These are phyloP conservation scores for Calliphora vomitoria DNA, from an alignment of 2,888 invertebrate genomes.

Conservation along the genomic window DNA sequence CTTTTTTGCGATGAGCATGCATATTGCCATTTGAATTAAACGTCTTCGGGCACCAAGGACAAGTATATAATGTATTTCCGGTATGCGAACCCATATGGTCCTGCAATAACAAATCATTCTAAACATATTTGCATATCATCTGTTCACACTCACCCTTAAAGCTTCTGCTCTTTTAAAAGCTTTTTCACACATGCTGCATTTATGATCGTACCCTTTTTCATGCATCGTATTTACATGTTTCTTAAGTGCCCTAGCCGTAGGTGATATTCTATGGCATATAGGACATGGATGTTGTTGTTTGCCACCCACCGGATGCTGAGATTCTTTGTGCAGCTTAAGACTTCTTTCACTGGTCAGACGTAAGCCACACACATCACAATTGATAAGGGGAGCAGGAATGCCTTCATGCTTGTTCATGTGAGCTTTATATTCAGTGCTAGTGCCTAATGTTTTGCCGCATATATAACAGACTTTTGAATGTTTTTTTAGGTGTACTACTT, in stretches of 20 bases:
- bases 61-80: conserved; percentile 82
- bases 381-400: conserved; percentile 77
- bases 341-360: conserved; percentile 80
- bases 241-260: conserved; percentile 81
- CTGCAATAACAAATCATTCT: conserved; percentile 67
- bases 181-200: conserved; percentile 82
- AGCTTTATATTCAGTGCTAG: conserved; percentile 79
- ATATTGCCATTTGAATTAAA: conserved; percentile 84
- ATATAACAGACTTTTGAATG: conserved; percentile 82
- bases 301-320: conserved; percentile 81
- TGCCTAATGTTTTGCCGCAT: conserved; percentile 82
- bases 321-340: conserved; percentile 80
- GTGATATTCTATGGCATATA: conserved; percentile 82
- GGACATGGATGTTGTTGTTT: conserved; percentile 80
- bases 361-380: conserved; percentile 81
- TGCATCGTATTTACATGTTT: conserved; percentile 83
- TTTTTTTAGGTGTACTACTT: conserved; percentile 80
- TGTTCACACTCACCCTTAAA: neutral
- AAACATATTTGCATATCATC: neutral
- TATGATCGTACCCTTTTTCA: conserved; percentile 79
- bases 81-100: conserved; percentile 84
- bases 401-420: conserved; percentile 82
- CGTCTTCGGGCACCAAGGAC: conserved; percentile 83
- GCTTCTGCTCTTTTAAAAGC: conserved; percentile 81
- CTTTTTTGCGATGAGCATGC: conserved; percentile 83